Percentiles rank a stretch among this genome's conserved stretches.
These are phyloP conservation scores for Camponotus fellah DNA, from an alignment of 2,888 invertebrate genomes.

Conservation along the genomic window DNA sequence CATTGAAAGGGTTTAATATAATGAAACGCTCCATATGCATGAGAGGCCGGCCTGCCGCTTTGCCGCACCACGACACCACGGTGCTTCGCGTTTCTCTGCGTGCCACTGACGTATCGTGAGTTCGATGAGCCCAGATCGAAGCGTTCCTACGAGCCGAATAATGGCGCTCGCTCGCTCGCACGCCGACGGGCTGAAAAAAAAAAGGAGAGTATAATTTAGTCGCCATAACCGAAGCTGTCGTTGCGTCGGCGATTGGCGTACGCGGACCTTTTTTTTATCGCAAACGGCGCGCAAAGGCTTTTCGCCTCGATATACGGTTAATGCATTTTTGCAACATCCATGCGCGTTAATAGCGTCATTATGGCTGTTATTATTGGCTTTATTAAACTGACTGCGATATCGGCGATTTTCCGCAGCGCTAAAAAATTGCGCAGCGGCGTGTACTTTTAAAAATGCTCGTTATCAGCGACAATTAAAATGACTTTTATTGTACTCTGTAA, in stretches of 20 bases:
- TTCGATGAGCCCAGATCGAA: slow-evolving; percentile 77
- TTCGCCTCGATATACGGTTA: slow-evolving; percentile 56
- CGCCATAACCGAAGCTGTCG: slow-evolving; percentile 70
- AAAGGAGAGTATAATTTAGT: slow-evolving; percentile 71
- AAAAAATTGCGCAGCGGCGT: slow-evolving; percentile 42
- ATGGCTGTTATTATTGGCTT: slow-evolving; percentile 57
- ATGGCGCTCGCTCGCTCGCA: slow-evolving; percentile 72
- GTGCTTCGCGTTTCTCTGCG: slow-evolving; percentile 78
- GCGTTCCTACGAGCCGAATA: slow-evolving; percentile 73
- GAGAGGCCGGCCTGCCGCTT: slow-evolving; percentile 85
- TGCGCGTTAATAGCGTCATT: slow-evolving; percentile 57
- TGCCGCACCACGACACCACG: slow-evolving; percentile 72
- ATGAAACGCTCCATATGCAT: slow-evolving; percentile 90
- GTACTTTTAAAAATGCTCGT: slow-evolving; percentile 44
- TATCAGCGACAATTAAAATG: slow-evolving; percentile 48
- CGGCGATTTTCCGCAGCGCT: slow-evolving; percentile 59
- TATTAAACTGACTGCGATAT: slow-evolving; percentile 71
- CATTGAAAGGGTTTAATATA: slow-evolving; percentile 90
- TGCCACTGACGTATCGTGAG: slow-evolving; percentile 80
- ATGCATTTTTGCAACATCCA: slow-evolving; percentile 57
- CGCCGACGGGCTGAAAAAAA: slow-evolving; percentile 64
- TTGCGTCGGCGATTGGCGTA: slow-evolving; percentile 57
- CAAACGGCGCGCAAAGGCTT: slow-evolving; percentile 57
- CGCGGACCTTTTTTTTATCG: slow-evolving; percentile 48
- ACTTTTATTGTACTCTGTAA: slow-evolving; percentile 35